phyloP scores from a whole-genome alignment of 2,888 invertebrate genomes.

The Drosophila buzzatii region DNA sequence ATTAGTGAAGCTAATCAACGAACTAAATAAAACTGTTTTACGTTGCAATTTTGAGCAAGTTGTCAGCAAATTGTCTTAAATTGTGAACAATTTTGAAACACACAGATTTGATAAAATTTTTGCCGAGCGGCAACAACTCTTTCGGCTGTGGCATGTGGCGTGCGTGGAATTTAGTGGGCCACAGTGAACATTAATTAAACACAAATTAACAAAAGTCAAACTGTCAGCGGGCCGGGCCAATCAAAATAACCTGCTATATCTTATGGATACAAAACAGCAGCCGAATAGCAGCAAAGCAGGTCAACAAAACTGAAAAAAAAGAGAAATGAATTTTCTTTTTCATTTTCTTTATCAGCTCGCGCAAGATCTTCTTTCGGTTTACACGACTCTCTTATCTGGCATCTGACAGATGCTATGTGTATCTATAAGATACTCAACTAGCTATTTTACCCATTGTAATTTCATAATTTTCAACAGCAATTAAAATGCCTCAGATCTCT shows the following conservation, averaged over 20 bases:
- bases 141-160: constrained; percentile 10
- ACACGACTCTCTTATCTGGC: constrained; percentile 50
- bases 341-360: constrained; percentile 30
- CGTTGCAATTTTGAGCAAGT: background rate
- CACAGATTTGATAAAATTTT: background rate
- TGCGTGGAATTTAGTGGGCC: constrained; percentile 48
- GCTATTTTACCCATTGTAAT: constrained; percentile 31
- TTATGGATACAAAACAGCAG: constrained; percentile 51
- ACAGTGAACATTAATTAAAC: constrained; percentile 63
- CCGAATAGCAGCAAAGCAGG: constrained; percentile 11
- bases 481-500: constrained; percentile 34
- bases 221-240: constrained; percentile 69
- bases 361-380: constrained; percentile 44
- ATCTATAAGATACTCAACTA: constrained; percentile 19
- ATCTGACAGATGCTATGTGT: constrained; percentile 39
- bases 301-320: constrained; percentile 32
- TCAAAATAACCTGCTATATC: constrained; percentile 70
- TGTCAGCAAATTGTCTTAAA: background rate
- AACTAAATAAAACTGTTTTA: constrained; percentile 1
- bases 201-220: constrained; percentile 70
- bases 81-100: background rate
- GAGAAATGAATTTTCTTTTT: constrained; percentile 32
- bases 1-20: background rate
- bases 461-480: constrained; percentile 60
- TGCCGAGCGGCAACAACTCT: background rate